Evolutionary conservation across 2,888 invertebrate genomes (phyloP).

Genomic region (Drosophila testacea): DNA sequence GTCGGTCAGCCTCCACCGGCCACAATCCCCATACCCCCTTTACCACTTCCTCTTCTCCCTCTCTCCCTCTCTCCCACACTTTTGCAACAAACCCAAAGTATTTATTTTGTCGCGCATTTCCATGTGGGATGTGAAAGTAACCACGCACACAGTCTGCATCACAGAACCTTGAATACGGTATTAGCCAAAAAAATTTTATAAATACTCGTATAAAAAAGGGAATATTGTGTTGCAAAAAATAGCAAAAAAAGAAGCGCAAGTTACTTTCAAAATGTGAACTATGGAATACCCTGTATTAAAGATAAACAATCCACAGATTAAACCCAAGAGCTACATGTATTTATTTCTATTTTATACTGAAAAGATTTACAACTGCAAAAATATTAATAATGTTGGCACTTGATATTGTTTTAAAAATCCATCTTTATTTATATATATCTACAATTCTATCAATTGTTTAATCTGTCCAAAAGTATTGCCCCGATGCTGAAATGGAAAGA

Average conservation of each 20-base stretch:
- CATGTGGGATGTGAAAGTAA: constrained; percentile 45
- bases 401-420: neutral
- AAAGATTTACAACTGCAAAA: no score
- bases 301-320: neutral
- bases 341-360: neutral
- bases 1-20: constrained; percentile 51
- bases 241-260: neutral
- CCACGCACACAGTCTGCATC: constrained; percentile 36
- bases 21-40: neutral
- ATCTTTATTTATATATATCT: no score
- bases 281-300: constrained; percentile 9
- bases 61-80: neutral
- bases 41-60: neutral
- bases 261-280: neutral
- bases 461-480: no score
- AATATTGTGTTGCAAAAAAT: constrained; percentile 20
- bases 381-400: no score
- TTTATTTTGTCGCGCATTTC: constrained; percentile 57
- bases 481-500: no score
- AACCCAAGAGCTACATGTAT: neutral
- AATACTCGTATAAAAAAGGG: neutral
- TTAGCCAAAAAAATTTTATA: constrained; percentile 33
- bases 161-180: constrained; percentile 43
- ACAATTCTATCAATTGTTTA: no score
- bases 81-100: constrained; percentile 13